Evolutionary conservation across 1,140 invertebrate genomes (phyloP), one percentile per base, ranked within the genome.

Genomic region (Scaptodrosophila lebanonensis): DNA sequence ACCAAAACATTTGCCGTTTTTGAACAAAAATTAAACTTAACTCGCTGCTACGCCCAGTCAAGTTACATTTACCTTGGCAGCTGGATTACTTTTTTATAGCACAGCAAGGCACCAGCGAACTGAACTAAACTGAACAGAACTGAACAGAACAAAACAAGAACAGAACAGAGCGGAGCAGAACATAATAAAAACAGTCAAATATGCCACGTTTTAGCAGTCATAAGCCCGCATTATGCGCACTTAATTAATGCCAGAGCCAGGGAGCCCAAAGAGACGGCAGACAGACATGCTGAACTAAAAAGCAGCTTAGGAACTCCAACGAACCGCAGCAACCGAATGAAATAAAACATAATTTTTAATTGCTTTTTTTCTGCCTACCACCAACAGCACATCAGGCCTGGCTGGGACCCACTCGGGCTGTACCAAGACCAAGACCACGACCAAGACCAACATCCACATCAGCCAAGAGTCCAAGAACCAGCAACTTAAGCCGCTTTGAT

Each of bases 151-250:
- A n/a, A n/a, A n/a, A n/a, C n/a, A n/a, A n/a, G n/a, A n/a, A n/a
- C n/a, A n/a, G n/a, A n/a, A n/a, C n/a, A n/a, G n/a, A n/a, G n/a
- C n/a, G n/a, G n/a, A n/a, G n/a, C n/a, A n/a, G n/a, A n/a, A n/a
- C n/a, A n/a, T n/a, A n/a, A n/a, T n/a, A 25, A 25, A 8, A 25
- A 25, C 22, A 25, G 22, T 25, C 22, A 25, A 25, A 25, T 33
- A 25, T 58, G 48, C 71, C 71, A 70, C 61, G 43, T 70, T 79
- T 79, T 82, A 63, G 69, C 73, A 79, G 68, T 82, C 75, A 82
- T 82, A 82, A 79, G 75, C 75, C 75, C 75, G 75, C 75, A 79
- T 79, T 79, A 79, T 82, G 75, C 65, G 59, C 69, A 82, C 75
- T 82, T 82, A 82, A 82, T 82, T 82, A 82, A 82, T 52, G 59